Percentiles rank a stretch among this genome's conserved stretches.
Evolutionary conservation across 2,888 invertebrate species (phyloP).

Genomic region (Drosophila glabriapex): DNA sequence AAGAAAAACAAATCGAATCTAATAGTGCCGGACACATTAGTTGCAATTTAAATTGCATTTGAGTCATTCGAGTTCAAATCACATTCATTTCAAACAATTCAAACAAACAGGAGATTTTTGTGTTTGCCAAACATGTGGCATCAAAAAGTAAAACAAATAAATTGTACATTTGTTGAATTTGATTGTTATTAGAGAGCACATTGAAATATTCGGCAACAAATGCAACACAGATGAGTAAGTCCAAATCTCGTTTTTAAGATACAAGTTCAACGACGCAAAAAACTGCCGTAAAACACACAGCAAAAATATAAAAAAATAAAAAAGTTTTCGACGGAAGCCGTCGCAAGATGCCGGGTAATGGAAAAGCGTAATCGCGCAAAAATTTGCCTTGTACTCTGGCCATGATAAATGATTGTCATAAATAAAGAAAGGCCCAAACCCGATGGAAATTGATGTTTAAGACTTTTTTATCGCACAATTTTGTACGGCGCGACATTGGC

Average conservation of each 20-base stretch:
- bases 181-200: not conserved
- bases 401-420: constrained; percentile 84
- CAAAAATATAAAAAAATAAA: not conserved
- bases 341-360: constrained; percentile 65
- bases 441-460: constrained; percentile 81
- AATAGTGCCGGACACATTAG: constrained; percentile 39
- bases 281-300: constrained; percentile 19
- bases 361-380: constrained; percentile 77
- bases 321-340: constrained; percentile 1
- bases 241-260: constrained; percentile 39
- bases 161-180: not conserved
- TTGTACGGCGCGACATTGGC: constrained; percentile 62
- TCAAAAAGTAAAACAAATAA: not conserved
- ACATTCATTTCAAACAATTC: constrained; percentile 50
- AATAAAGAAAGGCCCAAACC: constrained; percentile 75
- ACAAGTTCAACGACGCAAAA: constrained; percentile 58
- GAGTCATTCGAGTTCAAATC: constrained; percentile 54
- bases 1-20: constrained; percentile 67
- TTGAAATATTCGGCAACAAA: not conserved
- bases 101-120: not conserved
- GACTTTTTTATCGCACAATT: constrained; percentile 80
- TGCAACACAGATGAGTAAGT: not conserved
- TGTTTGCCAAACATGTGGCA: not conserved
- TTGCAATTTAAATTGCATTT: constrained; percentile 50
- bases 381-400: constrained; percentile 72